Evolutionary conservation across 2,113 vertebrate species (phyloP), one percentile per base, ranked within the genome.

Genomic region (Galemys pyrenaicus): DNA sequence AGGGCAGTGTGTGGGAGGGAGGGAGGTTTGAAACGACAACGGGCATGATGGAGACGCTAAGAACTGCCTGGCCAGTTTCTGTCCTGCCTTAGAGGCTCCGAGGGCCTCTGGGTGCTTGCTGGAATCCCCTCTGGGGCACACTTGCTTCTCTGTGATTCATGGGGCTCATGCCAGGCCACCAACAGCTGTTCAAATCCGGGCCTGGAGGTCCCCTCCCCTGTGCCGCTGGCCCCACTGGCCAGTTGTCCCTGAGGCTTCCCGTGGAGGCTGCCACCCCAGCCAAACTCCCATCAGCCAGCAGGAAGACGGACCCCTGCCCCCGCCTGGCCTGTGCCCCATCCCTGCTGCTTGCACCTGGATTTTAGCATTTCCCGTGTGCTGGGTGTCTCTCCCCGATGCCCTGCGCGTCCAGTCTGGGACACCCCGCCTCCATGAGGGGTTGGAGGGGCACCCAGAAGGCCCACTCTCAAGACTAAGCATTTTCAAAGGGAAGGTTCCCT

Each of bases 41-140:
- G 46, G 30, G 80, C 68, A 88, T 19, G 87, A 56, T 5, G 49
- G n/a, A 95, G 54, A 71, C 26, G 56, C 73, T 92, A 88, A 7
- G 17, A 94, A 87, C 8, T 41, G 65, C 46, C 81, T 46, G n/a
- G 28, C 32, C 30, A 15, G 58, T 30, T 75, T 74, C 44, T 41
- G 56, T 9, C 16, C 2, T 46, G 46, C 58, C 86, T 64, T 58
- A 8, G 6, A 73, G 35, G 35, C 20, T 91, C 79, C 13, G 39
- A 26, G 28, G 44, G 9, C 67, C 15, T 19, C 35, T 1, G 46
- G 65, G 51, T 37, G 67, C 5, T 30, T 26, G 79, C 9, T 51
- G 70, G 73, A 67, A 51, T 15, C 26, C 28, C 24, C 22, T 20
- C 58, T 60, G 24, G 22, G 11, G 51, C 49, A 44, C 1, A 19